Evolutionary conservation across 2,113 vertebrate genomes (phyloP).

Genomic region (Laticauda colubrina): DNA sequence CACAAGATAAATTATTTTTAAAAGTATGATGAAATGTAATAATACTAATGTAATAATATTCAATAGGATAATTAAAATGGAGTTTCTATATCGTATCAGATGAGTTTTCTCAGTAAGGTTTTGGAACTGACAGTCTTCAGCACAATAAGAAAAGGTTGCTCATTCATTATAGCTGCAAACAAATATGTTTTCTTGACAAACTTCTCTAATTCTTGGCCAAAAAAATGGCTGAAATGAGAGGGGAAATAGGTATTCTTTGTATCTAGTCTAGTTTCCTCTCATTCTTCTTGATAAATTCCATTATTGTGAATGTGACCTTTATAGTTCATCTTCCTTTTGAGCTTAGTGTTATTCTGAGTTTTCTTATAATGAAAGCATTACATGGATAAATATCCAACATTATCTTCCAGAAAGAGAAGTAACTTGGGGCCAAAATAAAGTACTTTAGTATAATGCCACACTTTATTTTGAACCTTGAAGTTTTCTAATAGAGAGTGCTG

Average conservation of each 20-base stretch:
- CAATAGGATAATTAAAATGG: background rate
- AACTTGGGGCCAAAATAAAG: constrained; percentile 68
- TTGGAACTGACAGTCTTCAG: constrained; percentile 50
- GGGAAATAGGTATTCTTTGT: constrained; percentile 55
- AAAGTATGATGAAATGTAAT: background rate
- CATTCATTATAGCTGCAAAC: constrained; percentile 30
- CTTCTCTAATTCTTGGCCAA: constrained; percentile 32
- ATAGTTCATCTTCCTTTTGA: constrained; percentile 65
- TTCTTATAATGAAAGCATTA: constrained; percentile 72
- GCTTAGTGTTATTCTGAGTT: constrained; percentile 67
- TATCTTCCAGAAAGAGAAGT: constrained; percentile 66
- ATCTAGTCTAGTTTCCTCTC: constrained; percentile 48
- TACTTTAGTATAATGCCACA: constrained; percentile 54
- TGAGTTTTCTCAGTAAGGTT: constrained; percentile 51
- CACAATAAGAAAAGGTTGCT: constrained; percentile 40
- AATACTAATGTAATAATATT: background rate
- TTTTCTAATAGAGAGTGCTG: constrained; percentile 24
- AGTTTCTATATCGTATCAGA: background rate
- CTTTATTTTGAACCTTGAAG: constrained; percentile 49
- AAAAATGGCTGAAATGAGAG: constrained; percentile 42
- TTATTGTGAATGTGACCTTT: constrained; percentile 71
- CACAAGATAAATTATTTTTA: background rate
- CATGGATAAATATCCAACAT: constrained; percentile 63
- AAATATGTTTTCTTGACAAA: constrained; percentile 38
- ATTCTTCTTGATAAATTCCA: constrained; percentile 66